Conservation (phyloP, 1,140 invertebrate species). For the Galleria mellonella region DNA sequence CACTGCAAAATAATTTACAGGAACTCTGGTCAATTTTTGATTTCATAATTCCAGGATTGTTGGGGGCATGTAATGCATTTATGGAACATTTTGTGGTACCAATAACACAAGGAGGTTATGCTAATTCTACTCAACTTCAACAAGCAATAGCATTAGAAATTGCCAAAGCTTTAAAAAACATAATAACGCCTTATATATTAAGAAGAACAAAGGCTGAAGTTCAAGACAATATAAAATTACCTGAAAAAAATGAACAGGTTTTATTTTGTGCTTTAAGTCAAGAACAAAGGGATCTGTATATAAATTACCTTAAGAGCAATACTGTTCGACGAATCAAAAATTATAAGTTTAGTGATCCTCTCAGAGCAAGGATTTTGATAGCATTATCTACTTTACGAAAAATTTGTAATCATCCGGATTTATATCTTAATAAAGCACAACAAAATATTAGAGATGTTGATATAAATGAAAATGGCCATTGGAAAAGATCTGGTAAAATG, state of each 20-base stretch:
- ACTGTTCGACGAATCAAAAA: constrained; percentile 75
- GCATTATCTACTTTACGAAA: constrained; percentile 92
- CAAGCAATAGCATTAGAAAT: constrained; percentile 94
- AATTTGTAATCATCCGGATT: constrained; percentile 98
- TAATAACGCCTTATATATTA: constrained; percentile 95
- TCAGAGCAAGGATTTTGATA: constrained; percentile 84
- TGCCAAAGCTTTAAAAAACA: constrained; percentile 89
- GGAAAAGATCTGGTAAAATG: constrained; percentile 95
- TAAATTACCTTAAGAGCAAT: constrained; percentile 84
- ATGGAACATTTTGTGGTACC: constrained; percentile 93
- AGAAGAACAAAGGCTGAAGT: constrained; percentile 94
- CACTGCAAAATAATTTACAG: constrained; percentile 96
- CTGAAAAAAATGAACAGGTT: constrained; percentile 96
- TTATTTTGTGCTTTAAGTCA: constrained; percentile 94
- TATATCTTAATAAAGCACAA: constrained; percentile 81
- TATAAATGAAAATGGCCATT: constrained; percentile 84
- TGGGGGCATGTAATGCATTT: constrained; percentile 92
- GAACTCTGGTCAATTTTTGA: constrained; percentile 98
- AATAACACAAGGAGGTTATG: constrained; percentile 95
- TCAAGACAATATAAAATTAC: constrained; percentile 86
- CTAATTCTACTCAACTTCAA: constrained; percentile 87
- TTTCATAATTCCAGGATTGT: constrained; percentile 95
- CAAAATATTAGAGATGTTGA: constrained; percentile 68
- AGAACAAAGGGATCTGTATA: constrained; percentile 89
- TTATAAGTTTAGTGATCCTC: constrained; percentile 64